phyloP scores from a whole-genome alignment of 1,140 invertebrate species.

The Formica exsecta region DNA sequence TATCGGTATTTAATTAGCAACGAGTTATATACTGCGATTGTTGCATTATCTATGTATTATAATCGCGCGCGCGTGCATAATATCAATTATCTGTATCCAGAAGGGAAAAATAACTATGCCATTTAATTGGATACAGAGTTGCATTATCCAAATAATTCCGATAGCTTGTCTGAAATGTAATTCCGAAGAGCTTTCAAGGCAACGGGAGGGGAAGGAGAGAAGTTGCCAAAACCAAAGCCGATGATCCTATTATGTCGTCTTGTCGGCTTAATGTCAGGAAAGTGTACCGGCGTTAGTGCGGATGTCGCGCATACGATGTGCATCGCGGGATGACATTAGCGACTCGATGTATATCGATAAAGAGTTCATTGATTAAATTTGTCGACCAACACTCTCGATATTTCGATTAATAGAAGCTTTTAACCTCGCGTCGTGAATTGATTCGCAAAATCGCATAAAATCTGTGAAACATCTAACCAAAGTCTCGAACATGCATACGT shows the following conservation, averaged over 20 bases:
- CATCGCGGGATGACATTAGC: constrained; percentile 1
- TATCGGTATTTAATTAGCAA: constrained; percentile 15
- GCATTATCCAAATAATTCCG: neutral
- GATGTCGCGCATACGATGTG: neutral
- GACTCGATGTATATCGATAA: neutral
- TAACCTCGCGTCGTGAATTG: constrained; percentile 21
- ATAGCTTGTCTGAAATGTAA: neutral
- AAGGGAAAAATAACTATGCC: neutral
- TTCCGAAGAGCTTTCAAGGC: constrained; percentile 26
- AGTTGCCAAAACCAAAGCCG: constrained; percentile 21
- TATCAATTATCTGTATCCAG: constrained; percentile 20
- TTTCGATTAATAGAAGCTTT: constrained; percentile 23
- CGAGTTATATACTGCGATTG: constrained; percentile 7
- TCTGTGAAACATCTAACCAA: neutral
- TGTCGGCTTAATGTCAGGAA: constrained; percentile 48
- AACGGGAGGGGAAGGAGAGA: neutral
- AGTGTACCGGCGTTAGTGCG: neutral
- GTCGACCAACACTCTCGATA: neutral
- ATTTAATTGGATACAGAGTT: constrained; percentile 24
- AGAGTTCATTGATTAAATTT: constrained; percentile 28
- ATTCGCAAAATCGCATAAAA: constrained; percentile 9
- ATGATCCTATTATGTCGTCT: constrained; percentile 56
- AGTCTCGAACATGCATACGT: neutral
- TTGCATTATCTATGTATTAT: constrained; percentile 43
- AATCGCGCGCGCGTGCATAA: neutral